Evolutionary conservation across 1,140 invertebrate genomes (phyloP).

Genomic region (Agraylea sexmaculata): DNA sequence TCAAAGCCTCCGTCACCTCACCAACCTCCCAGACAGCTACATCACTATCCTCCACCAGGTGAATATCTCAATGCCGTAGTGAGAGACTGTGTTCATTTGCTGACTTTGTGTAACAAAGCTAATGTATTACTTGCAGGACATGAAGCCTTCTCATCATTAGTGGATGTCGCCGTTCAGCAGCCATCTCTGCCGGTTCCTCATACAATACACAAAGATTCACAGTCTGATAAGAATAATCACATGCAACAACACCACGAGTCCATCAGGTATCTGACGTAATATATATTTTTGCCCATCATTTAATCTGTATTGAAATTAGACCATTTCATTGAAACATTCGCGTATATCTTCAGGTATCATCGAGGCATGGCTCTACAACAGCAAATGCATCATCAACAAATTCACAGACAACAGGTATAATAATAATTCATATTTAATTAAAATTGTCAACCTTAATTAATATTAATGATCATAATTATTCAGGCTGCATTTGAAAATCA

Average conservation of each 20-base stretch:
- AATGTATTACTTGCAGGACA: conserved; percentile 41
- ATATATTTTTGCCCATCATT: too few species aligned
- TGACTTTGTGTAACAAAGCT: neutral
- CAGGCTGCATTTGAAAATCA: conserved; percentile 17
- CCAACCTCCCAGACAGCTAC: conserved; percentile 30
- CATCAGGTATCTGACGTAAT: too few species aligned
- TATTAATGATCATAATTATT: too few species aligned
- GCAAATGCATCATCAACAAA: conserved; percentile 22
- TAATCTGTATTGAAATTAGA: neutral
- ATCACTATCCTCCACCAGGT: conserved; percentile 41
- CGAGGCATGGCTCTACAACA: conserved; percentile 26
- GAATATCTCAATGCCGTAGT: too few species aligned
- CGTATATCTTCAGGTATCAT: conserved; percentile 10
- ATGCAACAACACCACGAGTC: conserved; percentile 21
- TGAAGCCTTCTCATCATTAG: conserved; percentile 73
- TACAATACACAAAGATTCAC: conserved; percentile 30
- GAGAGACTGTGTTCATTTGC: too few species aligned
- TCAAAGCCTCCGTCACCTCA: conserved; percentile 30
- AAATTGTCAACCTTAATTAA: too few species aligned
- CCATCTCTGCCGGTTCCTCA: conserved; percentile 71
- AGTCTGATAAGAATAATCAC: conserved; percentile 22
- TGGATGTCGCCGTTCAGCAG: conserved; percentile 76
- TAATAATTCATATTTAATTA: neutral
- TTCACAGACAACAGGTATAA: conserved; percentile 21
- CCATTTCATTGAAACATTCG: neutral